Base-by-base conservation (phyloP, 2,797 vertebrate genomes). In the Pygocentrus nattereri region DNA sequence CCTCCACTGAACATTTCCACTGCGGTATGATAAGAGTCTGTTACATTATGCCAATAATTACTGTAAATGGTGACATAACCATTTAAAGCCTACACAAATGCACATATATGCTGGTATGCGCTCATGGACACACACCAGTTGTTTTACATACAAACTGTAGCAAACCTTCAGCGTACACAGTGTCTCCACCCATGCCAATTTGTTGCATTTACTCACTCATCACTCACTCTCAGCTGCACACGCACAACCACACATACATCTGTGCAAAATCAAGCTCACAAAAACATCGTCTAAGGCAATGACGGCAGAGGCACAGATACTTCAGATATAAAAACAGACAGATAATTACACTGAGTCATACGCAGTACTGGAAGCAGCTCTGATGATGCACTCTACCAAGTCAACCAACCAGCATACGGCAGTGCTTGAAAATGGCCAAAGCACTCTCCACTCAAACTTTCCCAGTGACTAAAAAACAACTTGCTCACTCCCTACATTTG, bases 271-370 rank as follows among this genome's bases (percentile, higher is more conserved):
- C 54, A 58, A 77, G 68, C 76, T 44, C 62, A 61, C 65, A 65
- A 56, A 82, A 75, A 86, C 73, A 76, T 62, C 70, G 59, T 68
- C 82, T 73, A 76, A 78, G 78, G 78, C 80, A 79, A 67, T 85
- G 87, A 85, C 81, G 83, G 79, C 82, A 87, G 78, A 79, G 74
- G 74, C 52, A 80, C 56, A 84, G 81, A 82, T 80, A 78, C 85
- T 84, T 76, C 82, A 79, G 84, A 86, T 82, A 84, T 82, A 84
- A 87, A 86, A 89, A 86, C 75, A 81, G 86, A 69, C 79, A 80
- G 83, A 86, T 89, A 89, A 89, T 89, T 83, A 86, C 78, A 82
- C 85, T 87, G 88, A 88, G 85, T 89, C 86, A 88, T 78, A 85
- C 34, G 23, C 71, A 68, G 73, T 49, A 30, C 64, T 76, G 82